Evolutionary conservation across 2,888 invertebrate genomes (phyloP).

Genomic region (Neocrepidodera transversa): DNA sequence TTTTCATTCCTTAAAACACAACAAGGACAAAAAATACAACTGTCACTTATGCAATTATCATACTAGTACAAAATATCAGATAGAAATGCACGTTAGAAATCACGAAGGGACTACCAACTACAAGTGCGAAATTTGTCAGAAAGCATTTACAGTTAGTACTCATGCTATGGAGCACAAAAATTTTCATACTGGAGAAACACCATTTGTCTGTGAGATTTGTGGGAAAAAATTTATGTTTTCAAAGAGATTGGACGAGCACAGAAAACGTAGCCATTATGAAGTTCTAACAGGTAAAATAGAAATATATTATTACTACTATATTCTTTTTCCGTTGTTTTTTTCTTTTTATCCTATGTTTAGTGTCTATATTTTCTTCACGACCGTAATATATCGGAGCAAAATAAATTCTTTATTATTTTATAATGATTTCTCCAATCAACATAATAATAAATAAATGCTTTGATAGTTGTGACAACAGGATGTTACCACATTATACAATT

Average conservation of each 20-base stretch:
- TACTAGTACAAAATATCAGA: conserved; percentile 40
- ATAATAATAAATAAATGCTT: no score
- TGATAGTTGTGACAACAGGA: no score
- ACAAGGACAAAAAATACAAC: conserved; percentile 26
- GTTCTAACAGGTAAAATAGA: conserved; percentile 45
- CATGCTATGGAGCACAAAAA: conserved; percentile 60
- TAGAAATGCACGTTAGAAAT: conserved; percentile 55
- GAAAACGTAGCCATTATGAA: conserved; percentile 60
- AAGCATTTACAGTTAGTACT: conserved; percentile 60
- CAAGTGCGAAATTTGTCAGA: conserved; percentile 59
- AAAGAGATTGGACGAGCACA: conserved; percentile 61
- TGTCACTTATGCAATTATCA: conserved; percentile 33
- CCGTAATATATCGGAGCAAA: no score
- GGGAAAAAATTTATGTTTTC: conserved; percentile 61
- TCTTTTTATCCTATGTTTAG: no score
- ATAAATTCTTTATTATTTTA: no score
- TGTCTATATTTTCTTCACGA: no score
- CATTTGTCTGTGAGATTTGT: conserved; percentile 60
- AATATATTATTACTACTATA: no score
- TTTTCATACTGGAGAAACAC: conserved; percentile 63
- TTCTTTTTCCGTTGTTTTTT: no score
- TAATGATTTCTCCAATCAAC: no score
- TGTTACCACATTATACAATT: no score
- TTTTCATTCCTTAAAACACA: conserved; percentile 28
- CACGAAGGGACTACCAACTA: conserved; percentile 60